phyloP scores from a whole-genome alignment of 2,888 invertebrate species.

The Macrosoma leucophasiata region DNA sequence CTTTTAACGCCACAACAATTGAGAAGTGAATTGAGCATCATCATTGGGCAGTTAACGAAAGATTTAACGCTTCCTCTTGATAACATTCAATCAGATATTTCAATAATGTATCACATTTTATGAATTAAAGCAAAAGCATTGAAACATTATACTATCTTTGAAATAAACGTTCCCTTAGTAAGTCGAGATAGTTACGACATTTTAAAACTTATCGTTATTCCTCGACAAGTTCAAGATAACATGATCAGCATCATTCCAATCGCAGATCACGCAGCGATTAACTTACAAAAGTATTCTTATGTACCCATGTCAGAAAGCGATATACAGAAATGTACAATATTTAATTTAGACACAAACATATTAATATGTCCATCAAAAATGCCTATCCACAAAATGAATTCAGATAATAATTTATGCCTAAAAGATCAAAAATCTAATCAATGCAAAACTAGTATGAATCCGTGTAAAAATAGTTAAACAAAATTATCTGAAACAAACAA shows the following conservation, averaged over 20 bases:
- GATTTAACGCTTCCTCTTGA: too few species aligned
- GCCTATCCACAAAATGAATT: not conserved
- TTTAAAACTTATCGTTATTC: constrained; percentile 6
- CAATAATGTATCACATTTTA: too few species aligned
- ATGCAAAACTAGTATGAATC: not conserved
- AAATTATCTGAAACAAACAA: constrained; percentile 1
- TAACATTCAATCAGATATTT: too few species aligned
- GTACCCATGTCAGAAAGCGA: not conserved
- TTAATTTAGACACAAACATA: not conserved
- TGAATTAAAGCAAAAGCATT: too few species aligned
- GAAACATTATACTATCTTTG: too few species aligned
- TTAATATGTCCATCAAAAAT: not conserved
- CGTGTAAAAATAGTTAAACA: constrained; percentile 1
- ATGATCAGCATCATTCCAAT: constrained; percentile 10
- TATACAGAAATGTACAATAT: not conserved
- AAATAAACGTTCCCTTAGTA: constrained; percentile 8
- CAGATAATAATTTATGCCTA: constrained; percentile 1
- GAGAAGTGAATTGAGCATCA: too few species aligned
- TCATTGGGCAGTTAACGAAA: too few species aligned
- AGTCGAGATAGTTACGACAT: constrained; percentile 6
- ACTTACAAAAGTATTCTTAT: constrained; percentile 6
- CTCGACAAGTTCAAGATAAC: constrained; percentile 1
- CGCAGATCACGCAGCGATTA: constrained; percentile 9
- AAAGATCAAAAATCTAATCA: not conserved
- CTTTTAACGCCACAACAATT: too few species aligned